phyloP scores from a whole-genome alignment of 2,888 invertebrate genomes.

The Luffia ferchaultella region DNA sequence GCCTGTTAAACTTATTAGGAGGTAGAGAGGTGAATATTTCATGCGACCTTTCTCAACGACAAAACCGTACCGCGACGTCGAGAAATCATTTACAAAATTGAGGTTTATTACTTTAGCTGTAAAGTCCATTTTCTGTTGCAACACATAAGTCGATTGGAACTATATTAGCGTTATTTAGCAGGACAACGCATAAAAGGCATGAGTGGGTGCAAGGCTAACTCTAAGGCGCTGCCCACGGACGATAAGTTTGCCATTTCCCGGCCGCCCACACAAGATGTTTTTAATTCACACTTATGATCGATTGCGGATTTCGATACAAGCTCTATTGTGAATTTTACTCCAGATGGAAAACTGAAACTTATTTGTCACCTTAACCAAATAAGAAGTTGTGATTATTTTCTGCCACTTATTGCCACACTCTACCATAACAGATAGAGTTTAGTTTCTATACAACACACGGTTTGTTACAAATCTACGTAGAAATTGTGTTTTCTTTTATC shows the following conservation, averaged over 20 bases:
- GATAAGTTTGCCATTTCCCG: slow-evolving; percentile 41
- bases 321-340: no score
- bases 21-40: slow-evolving; percentile 54
- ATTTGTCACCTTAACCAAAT: no score
- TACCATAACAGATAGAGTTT: no score
- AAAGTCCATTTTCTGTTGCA: not conserved
- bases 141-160: not conserved
- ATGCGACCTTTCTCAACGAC: not conserved
- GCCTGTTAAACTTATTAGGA: slow-evolving; percentile 62
- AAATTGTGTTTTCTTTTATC: no score
- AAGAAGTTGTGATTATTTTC: no score
- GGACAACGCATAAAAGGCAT: slow-evolving; percentile 43
- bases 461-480: no score
- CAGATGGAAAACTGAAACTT: no score
- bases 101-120: not conserved
- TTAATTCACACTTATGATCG: not conserved
- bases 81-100: not conserved
- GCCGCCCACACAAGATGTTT: slow-evolving; percentile 32
- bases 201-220: slow-evolving; percentile 66
- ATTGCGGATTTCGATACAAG: no score
- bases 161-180: slow-evolving; percentile 26
- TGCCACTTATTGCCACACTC: no score
- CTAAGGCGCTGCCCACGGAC: slow-evolving; percentile 56
- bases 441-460: no score
- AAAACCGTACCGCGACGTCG: not conserved